A percentile compares a stretch with the other conserved stretches of the same genome.
phyloP scores from a whole-genome alignment of 2,113 vertebrate species.

The Percopsis transmontana region DNA sequence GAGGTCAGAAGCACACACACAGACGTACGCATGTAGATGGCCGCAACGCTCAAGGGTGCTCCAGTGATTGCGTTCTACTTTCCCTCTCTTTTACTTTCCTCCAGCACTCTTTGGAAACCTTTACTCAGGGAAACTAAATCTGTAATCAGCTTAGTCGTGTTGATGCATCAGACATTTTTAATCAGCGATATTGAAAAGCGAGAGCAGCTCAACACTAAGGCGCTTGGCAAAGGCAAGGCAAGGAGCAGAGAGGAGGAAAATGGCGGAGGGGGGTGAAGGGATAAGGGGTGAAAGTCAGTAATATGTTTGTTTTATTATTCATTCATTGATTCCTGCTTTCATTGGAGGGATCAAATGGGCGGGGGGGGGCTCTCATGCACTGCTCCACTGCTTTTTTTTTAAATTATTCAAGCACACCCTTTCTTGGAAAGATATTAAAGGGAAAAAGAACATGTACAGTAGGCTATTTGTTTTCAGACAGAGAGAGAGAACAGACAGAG shows the following conservation, averaged over 20 bases:
- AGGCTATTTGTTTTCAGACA: constrained; percentile 9
- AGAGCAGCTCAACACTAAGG: constrained; percentile 69
- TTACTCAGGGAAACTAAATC: constrained; percentile 74
- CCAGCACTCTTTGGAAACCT: constrained; percentile 58
- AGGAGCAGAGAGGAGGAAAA: constrained; percentile 25
- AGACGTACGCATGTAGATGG: constrained; percentile 16
- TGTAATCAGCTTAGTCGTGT: constrained; percentile 78
- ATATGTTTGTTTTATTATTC: not conserved
- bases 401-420: constrained; percentile 13
- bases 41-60: constrained; percentile 35
- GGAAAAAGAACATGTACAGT: not conserved
- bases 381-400: constrained; percentile 23
- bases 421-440: not conserved
- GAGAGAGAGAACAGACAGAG: not conserved
- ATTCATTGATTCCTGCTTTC: constrained; percentile 12
- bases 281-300: constrained; percentile 12
- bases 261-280: constrained; percentile 13
- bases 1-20: constrained; percentile 7
- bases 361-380: not conserved
- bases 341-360: constrained; percentile 20
- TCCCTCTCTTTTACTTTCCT: constrained; percentile 47
- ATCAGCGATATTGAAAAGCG: constrained; percentile 74
- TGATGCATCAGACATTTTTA: constrained; percentile 79
- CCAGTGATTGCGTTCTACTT: constrained; percentile 38
- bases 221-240: constrained; percentile 68